phyloP scores from a whole-genome alignment of 2,113 vertebrate genomes.

The Epinephelus fuscoguttatus region DNA sequence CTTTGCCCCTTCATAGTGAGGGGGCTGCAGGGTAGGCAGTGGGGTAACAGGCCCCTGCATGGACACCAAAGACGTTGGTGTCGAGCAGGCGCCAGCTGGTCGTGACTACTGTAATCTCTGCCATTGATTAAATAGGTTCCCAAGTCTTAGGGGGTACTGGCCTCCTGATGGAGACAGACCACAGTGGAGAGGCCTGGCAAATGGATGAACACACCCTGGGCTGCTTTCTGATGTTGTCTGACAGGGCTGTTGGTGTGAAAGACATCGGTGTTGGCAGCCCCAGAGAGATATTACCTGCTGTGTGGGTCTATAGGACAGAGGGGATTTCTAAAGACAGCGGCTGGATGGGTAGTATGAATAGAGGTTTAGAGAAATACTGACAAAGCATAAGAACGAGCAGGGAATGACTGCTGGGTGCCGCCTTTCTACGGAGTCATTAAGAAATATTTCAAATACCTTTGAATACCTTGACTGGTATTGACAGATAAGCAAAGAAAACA shows the following conservation, averaged over 20 bases:
- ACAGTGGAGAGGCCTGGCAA: constrained; percentile 57
- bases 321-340: constrained; percentile 62
- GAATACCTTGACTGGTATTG: constrained; percentile 49
- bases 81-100: constrained; percentile 73
- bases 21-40: constrained; percentile 33
- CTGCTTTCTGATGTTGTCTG: constrained; percentile 59
- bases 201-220: constrained; percentile 58
- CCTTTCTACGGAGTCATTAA: constrained; percentile 53
- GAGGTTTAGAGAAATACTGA: constrained; percentile 63
- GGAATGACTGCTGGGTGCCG: constrained; percentile 55
- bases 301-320: constrained; percentile 65
- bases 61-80: constrained; percentile 65
- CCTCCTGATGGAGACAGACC: constrained; percentile 68
- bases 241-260: constrained; percentile 59
- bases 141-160: constrained; percentile 44
- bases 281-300: constrained; percentile 70
- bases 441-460: constrained; percentile 63
- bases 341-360: constrained; percentile 63
- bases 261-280: constrained; percentile 56
- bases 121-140: constrained; percentile 78
- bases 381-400: constrained; percentile 44
- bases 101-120: constrained; percentile 76
- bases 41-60: constrained; percentile 36
- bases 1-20: constrained; percentile 41
- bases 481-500: constrained; percentile 37